Evolutionary conservation across 2,113 vertebrate genomes (phyloP).

Genomic region (Calonectris borealis): DNA sequence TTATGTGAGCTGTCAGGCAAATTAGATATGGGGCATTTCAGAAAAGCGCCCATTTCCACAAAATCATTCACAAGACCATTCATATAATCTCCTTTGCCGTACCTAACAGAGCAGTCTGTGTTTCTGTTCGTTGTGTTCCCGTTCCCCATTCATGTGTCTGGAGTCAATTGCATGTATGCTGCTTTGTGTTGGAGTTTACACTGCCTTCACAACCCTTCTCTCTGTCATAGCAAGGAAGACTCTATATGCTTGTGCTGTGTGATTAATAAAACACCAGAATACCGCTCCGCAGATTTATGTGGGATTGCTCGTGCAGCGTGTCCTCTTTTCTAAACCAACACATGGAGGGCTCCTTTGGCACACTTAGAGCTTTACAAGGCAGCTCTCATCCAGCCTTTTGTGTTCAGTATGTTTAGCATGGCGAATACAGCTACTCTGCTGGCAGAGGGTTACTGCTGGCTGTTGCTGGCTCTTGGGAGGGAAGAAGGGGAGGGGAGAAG

Average conservation of each 20-base stretch:
- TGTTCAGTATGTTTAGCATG: not conserved
- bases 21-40: not conserved
- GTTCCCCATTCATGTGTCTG: not conserved
- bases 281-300: not conserved
- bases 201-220: not conserved
- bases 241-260: not conserved
- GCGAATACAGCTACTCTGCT: not conserved
- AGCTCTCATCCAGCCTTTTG: not conserved
- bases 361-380: not conserved
- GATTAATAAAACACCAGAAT: not conserved
- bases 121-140: not conserved
- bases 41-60: fast-evolving
- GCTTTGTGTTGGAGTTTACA: not conserved
- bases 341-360: not conserved
- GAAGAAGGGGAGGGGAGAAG: not conserved
- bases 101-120: not conserved
- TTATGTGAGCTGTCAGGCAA: not conserved
- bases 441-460: not conserved
- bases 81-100: not conserved
- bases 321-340: not conserved
- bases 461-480: not conserved
- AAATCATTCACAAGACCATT: not conserved
- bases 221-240: not conserved
- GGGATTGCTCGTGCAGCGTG: fast-evolving
- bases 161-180: not conserved